phyloP scores from a whole-genome alignment of 2,888 invertebrate species.

The Acanthococcus lagerstroemiae region DNA sequence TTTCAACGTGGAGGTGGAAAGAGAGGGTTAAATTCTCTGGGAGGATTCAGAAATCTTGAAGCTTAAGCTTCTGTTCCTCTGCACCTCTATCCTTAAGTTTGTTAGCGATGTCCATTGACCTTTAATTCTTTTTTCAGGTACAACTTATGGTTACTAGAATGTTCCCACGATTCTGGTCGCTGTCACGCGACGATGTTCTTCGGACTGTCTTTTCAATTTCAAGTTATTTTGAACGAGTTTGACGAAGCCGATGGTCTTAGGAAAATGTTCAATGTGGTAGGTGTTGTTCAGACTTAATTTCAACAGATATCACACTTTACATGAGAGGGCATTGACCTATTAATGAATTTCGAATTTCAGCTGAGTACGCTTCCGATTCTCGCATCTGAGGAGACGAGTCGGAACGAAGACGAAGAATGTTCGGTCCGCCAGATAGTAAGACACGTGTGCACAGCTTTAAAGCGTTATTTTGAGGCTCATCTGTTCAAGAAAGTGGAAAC shows the following conservation, averaged over 20 bases:
- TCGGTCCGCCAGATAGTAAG: conserved; percentile 82
- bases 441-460: conserved; percentile 80
- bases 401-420: conserved; percentile 80
- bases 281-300: conserved; percentile 35
- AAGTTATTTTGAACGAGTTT: conserved; percentile 86
- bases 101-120: no score
- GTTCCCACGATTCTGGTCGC: conserved; percentile 93
- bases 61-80: no score
- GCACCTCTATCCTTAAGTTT: no score
- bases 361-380: conserved; percentile 77
- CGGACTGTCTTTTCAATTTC: conserved; percentile 84
- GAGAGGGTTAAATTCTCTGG: no score
- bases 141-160: conserved; percentile 88
- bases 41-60: no score
- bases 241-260: conserved; percentile 89
- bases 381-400: conserved; percentile 50
- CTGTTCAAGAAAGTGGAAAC: conserved; percentile 67
- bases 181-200: conserved; percentile 99
- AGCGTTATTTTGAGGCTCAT: conserved; percentile 86
- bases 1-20: no score
- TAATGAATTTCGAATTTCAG: conserved; percentile 41
- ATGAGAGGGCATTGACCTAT: neutral
- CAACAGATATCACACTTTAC: neutral
- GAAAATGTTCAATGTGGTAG: conserved; percentile 85
- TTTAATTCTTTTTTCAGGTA: conserved; percentile 49